Evolutionary conservation across 2,113 vertebrate species (phyloP).

Genomic region (Rhabdomys dilectus): DNA sequence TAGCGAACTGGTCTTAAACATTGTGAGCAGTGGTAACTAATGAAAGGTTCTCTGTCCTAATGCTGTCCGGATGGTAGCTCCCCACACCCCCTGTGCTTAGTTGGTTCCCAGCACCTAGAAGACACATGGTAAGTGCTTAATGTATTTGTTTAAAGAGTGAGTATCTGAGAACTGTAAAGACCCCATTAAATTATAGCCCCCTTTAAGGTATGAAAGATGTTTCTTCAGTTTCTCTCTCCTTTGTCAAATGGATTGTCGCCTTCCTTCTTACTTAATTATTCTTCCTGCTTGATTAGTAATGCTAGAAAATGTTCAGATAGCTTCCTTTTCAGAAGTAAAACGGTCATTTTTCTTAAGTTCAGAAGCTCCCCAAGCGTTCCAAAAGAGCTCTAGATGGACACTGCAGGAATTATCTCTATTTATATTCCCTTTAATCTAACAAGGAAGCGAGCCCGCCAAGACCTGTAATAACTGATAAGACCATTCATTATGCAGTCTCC

Average conservation of each 20-base stretch:
- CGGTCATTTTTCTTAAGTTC: conserved; percentile 41
- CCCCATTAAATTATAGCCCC: not conserved
- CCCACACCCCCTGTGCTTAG: not conserved
- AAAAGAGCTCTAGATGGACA: not conserved
- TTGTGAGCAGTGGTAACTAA: not conserved
- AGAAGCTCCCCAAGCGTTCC: conserved; percentile 4
- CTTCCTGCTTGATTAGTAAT: conserved; percentile 21
- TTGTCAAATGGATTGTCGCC: conserved; percentile 7
- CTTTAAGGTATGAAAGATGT: not conserved
- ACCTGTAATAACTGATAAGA: conserved; percentile 47
- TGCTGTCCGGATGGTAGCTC: too few species aligned
- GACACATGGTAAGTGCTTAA: not conserved
- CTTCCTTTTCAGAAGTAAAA: conserved; percentile 47
- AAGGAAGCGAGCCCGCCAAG: conserved; percentile 30
- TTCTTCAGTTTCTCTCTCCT: conserved; percentile 18
- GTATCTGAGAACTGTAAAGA: not conserved
- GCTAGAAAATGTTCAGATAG: conserved; percentile 41
- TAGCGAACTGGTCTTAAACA: not conserved
- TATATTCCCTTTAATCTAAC: conserved; percentile 56
- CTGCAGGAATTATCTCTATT: conserved; percentile 42
- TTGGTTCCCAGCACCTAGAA: not conserved
- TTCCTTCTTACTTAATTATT: conserved; percentile 43
- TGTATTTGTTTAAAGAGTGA: conserved; percentile 4
- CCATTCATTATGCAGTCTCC: not conserved
- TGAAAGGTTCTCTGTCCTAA: not conserved